Evolutionary conservation across 2,888 invertebrate species (phyloP).

Genomic region (Ellobium chinense): DNA sequence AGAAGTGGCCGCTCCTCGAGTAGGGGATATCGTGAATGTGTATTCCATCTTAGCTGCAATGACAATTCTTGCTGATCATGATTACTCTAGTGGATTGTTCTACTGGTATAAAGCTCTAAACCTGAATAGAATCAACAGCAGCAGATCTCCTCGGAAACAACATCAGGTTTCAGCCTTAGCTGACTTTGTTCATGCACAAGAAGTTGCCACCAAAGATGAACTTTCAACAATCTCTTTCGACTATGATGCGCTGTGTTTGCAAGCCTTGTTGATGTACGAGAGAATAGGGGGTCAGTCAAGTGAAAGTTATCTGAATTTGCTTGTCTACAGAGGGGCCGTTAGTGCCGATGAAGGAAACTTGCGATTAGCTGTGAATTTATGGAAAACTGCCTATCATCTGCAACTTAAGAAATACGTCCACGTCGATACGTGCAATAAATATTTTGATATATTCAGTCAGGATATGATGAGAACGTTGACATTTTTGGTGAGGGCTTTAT

Average conservation of each 20-base stretch:
- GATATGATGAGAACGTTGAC: background rate
- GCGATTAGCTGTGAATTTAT: slow-evolving; percentile 10
- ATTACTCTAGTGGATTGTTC: background rate
- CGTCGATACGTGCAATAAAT: too few species aligned
- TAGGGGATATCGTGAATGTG: slow-evolving; percentile 4
- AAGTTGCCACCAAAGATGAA: slow-evolving; percentile 6
- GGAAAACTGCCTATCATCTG: slow-evolving; percentile 35
- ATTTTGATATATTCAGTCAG: background rate
- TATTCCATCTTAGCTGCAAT: slow-evolving; percentile 20
- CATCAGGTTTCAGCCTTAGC: background rate
- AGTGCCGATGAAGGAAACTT: slow-evolving; percentile 30
- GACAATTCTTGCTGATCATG: slow-evolving; percentile 20
- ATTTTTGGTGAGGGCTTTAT: slow-evolving; percentile 18
- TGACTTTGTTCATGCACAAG: background rate
- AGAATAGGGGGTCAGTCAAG: slow-evolving; percentile 6
- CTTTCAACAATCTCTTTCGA: background rate
- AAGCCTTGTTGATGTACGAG: slow-evolving; percentile 39
- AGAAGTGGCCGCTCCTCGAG: background rate
- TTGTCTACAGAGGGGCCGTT: slow-evolving; percentile 39
- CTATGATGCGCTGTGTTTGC: slow-evolving; percentile 6
- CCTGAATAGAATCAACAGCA: background rate
- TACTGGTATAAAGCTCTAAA: slow-evolving; percentile 33
- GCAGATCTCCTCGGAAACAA: background rate
- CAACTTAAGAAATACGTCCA: background rate
- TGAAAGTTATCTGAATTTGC: slow-evolving; percentile 22